Evolutionary conservation across 2,797 vertebrate genomes (phyloP), one percentile per base, ranked within the genome.

Genomic region (Pelodytes ibericus): DNA sequence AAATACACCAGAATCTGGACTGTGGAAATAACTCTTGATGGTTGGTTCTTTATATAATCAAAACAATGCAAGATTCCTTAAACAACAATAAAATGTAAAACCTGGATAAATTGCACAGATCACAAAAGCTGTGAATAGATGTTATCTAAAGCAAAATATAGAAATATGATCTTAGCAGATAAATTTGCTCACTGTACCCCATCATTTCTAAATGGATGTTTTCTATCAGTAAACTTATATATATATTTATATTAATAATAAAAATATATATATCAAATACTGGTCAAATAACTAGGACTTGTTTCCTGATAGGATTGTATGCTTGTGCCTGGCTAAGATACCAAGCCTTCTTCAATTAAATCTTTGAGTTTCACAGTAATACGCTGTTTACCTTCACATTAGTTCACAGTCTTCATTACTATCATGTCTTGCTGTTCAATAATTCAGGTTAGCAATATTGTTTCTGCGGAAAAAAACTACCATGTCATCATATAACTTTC

Each of bases 381-480:
- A 75, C 71, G 30, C 36, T 67, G 20, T 78, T 78, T 83, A 73
- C 68, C 51, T 41, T 65, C 61, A 62, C 72, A 26, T 16, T 74
- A 16, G 30, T 83, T 84, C 69, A 78, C 76, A 71, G 44, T 15
- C 70, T 77, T 81, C 72, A 74, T 24, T 60, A 66, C 61, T 72
- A 70, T 56, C 29, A 75, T 82, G 47, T 29, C 39, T 79, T 62
- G 1, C 26, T 79, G 44, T 80, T 83, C 80, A 77, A 80, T 81
- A 81, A 83, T 79, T 67, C 64, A 64, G 53, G 36, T 63, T 79
- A 79, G 84, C 83, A 81, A 79, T 83, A 77, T 74, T 79, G 56
- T 74, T 72, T 83, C 47, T 26, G 22, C 74, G 58, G 36, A 39
- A 47, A 72, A 83, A 82, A 81, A 81, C 36, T 39, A 81, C 65